Percentiles rank a stretch among this genome's conserved stretches.
Evolutionary conservation across 2,113 vertebrate species (phyloP).

Genomic region (Oxyruncus cristatus): DNA sequence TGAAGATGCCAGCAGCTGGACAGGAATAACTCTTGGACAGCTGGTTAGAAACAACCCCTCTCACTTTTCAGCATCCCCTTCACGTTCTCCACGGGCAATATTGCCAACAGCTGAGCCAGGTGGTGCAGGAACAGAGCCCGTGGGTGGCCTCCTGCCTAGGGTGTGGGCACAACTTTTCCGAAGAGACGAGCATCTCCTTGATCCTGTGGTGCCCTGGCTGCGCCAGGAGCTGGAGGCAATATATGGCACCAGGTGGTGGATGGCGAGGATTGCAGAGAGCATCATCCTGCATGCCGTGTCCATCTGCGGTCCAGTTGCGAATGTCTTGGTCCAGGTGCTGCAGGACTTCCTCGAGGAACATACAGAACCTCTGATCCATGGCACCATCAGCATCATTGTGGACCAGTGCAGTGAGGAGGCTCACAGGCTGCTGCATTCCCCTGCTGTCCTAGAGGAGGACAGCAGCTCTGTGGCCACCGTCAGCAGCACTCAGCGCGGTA

Average conservation of each 20-base stretch:
- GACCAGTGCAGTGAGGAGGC: background rate
- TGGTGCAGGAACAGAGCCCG: background rate
- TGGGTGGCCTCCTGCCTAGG: background rate
- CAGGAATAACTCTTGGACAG: background rate
- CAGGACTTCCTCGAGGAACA: background rate
- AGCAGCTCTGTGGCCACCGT: background rate
- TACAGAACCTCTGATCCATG: background rate
- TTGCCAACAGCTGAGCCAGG: background rate
- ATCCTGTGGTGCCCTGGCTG: background rate
- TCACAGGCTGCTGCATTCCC: background rate
- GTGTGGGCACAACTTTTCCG: background rate
- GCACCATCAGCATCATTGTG: background rate
- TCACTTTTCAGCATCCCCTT: background rate
- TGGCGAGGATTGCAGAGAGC: background rate
- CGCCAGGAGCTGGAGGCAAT: background rate
- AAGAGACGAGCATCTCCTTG: background rate
- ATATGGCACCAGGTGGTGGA: background rate
- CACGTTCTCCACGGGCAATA: background rate
- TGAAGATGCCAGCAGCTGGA: background rate
- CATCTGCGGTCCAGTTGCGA: background rate
- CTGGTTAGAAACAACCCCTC: background rate
- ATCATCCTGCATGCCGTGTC: background rate
- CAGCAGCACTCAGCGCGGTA: background rate
- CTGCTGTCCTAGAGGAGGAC: background rate
- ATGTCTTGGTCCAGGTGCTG: background rate